Evolutionary conservation across 1,140 invertebrate genomes (phyloP).

Genomic region (Leptestheria dahalacensis): DNA sequence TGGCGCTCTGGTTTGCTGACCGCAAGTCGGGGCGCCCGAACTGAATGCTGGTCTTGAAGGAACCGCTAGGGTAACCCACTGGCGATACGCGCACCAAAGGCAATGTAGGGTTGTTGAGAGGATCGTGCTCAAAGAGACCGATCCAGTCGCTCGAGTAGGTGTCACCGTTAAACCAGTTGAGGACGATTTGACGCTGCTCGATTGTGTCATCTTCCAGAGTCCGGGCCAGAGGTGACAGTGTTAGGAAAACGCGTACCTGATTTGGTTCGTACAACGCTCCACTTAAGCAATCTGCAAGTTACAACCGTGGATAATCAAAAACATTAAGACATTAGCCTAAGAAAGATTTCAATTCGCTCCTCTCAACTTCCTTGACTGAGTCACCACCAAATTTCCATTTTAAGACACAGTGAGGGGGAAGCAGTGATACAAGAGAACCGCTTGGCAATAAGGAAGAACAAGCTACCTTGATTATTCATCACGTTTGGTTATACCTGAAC

Average conservation of each 20-base stretch:
- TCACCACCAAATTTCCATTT: slow-evolving; percentile 22
- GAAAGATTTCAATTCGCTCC: slow-evolving; percentile 14
- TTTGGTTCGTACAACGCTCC: background rate
- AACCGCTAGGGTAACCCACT: background rate
- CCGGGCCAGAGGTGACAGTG: slow-evolving; percentile 14
- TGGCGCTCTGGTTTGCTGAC: slow-evolving; percentile 21
- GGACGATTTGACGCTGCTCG: slow-evolving; percentile 20
- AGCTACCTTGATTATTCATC: too few species aligned
- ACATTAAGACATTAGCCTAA: background rate
- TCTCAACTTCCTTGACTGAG: slow-evolving; percentile 6
- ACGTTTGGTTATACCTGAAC: too few species aligned
- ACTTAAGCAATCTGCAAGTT: background rate
- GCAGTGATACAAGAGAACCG: too few species aligned
- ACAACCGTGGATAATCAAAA: too few species aligned
- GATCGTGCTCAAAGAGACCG: slow-evolving; percentile 24
- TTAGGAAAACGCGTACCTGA: slow-evolving; percentile 12
- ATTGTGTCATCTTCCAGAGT: background rate
- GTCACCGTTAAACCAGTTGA: slow-evolving; percentile 20
- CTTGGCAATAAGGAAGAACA: too few species aligned
- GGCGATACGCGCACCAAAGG: slow-evolving; percentile 4
- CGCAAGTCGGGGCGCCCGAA: slow-evolving; percentile 16
- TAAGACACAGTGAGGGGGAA: too few species aligned
- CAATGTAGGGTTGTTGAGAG: slow-evolving; percentile 15
- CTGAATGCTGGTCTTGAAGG: slow-evolving; percentile 19
- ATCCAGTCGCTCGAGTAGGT: slow-evolving; percentile 23